Evolutionary conservation across 2,113 vertebrate species (phyloP).

Genomic region (Monarcha castaneiventris): DNA sequence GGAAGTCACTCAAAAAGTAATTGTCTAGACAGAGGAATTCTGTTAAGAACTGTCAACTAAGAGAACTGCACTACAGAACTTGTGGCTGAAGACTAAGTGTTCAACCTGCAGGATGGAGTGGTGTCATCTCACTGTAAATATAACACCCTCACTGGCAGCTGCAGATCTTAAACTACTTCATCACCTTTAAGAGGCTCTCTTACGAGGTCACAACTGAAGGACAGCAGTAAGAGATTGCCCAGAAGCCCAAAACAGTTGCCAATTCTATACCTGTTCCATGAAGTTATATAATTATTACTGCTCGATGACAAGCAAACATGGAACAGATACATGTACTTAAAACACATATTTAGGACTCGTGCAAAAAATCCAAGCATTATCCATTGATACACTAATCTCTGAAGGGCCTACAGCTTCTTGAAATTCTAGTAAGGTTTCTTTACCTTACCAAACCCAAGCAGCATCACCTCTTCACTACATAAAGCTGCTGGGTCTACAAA

Average conservation of each 20-base stretch:
- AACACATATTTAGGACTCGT: background rate
- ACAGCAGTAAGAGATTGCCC: background rate
- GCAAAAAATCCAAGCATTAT: background rate
- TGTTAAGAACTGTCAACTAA: background rate
- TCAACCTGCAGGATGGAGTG: background rate
- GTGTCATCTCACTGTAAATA: slow-evolving; percentile 8
- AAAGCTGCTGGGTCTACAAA: background rate
- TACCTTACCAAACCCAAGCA: background rate
- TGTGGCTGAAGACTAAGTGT: background rate
- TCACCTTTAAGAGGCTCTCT: background rate
- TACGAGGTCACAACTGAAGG: background rate
- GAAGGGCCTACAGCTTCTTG: background rate
- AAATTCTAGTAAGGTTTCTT: background rate
- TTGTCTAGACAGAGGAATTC: background rate
- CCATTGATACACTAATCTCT: background rate
- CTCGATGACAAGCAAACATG: background rate
- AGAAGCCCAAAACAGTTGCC: background rate
- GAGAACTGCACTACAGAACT: background rate
- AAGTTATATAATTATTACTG: background rate
- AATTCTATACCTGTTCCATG: background rate
- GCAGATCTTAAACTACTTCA: slow-evolving; percentile 4
- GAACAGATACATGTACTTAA: background rate
- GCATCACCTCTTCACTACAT: background rate
- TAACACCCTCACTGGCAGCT: slow-evolving; percentile 10
- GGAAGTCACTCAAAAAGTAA: background rate